Conservation (phyloP, 1,140 invertebrate species). For the Scaptomyza pallida region DNA sequence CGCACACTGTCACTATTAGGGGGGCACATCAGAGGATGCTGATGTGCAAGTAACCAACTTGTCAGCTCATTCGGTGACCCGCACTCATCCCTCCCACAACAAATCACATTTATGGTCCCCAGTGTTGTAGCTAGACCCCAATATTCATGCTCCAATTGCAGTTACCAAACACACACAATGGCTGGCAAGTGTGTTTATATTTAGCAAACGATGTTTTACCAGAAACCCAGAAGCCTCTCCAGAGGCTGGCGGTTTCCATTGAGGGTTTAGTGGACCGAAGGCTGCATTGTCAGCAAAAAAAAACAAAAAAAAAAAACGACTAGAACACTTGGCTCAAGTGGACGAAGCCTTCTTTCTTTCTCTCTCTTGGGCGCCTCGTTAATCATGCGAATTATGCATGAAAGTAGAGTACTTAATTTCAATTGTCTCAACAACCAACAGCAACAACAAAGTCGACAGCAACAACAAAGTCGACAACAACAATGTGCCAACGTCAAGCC, state of each 20-base stretch:
- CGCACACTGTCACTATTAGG: constrained; percentile 22
- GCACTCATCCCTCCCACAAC: not conserved
- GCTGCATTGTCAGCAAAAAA: constrained; percentile 72
- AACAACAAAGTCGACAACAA: constrained; percentile 6
- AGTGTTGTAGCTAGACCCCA: constrained; percentile 26
- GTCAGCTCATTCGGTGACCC: constrained; percentile 15
- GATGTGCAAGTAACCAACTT: constrained; percentile 44
- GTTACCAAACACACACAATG: constrained; percentile 76
- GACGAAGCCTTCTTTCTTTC: constrained; percentile 5
- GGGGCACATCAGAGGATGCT: not conserved
- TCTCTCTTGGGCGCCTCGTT: constrained; percentile 66
- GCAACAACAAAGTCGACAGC: constrained; percentile 12
- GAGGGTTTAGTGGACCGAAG: constrained; percentile 36
- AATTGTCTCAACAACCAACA: constrained; percentile 74
- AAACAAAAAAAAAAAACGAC: constrained; percentile 65
- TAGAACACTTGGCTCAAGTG: constrained; percentile 71
- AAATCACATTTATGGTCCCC: not conserved
- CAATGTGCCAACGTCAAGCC: constrained; percentile 49
- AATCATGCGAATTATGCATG: constrained; percentile 82
- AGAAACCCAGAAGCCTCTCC: constrained; percentile 22
- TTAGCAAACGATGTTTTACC: constrained; percentile 65
- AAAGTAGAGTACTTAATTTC: constrained; percentile 82
- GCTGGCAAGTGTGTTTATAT: constrained; percentile 72
- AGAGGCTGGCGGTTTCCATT: not conserved
- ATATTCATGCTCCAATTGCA: constrained; percentile 81